phyloP scores from a whole-genome alignment of 1,140 invertebrate genomes.

The Lasioglossum albipes region DNA sequence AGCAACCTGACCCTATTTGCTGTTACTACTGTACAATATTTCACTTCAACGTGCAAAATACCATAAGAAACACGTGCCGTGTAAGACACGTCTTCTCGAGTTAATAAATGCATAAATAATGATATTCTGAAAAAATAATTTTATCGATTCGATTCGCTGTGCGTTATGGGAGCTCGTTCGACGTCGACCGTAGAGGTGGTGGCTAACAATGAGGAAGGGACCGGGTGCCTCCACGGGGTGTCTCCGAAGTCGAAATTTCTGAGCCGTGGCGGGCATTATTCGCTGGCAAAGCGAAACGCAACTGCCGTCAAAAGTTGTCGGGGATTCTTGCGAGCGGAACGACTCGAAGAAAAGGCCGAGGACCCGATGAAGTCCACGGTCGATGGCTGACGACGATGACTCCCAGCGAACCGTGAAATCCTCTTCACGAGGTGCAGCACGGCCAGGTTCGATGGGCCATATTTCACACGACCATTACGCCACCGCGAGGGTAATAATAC shows the following conservation, averaged over 20 bases:
- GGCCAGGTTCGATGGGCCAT: slow-evolving; percentile 66
- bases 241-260: neutral
- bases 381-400: slow-evolving; percentile 6
- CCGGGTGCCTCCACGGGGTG: neutral
- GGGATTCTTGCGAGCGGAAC: neutral
- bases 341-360: neutral
- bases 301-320: neutral
- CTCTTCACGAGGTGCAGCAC: slow-evolving; percentile 54
- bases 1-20: too few species aligned
- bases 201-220: too few species aligned
- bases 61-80: too few species aligned
- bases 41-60: too few species aligned
- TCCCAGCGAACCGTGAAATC: slow-evolving; percentile 55
- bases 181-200: too few species aligned
- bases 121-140: too few species aligned
- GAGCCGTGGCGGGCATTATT: neutral
- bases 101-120: too few species aligned
- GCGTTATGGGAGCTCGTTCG: too few species aligned
- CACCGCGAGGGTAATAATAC: slow-evolving; percentile 71
- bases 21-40: too few species aligned
- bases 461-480: slow-evolving; percentile 72
- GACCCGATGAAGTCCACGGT: neutral
- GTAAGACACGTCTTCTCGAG: too few species aligned
- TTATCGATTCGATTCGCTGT: too few species aligned
- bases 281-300: neutral